phyloP scores from a whole-genome alignment of 2,797 vertebrate species.

The Mus spretus region DNA sequence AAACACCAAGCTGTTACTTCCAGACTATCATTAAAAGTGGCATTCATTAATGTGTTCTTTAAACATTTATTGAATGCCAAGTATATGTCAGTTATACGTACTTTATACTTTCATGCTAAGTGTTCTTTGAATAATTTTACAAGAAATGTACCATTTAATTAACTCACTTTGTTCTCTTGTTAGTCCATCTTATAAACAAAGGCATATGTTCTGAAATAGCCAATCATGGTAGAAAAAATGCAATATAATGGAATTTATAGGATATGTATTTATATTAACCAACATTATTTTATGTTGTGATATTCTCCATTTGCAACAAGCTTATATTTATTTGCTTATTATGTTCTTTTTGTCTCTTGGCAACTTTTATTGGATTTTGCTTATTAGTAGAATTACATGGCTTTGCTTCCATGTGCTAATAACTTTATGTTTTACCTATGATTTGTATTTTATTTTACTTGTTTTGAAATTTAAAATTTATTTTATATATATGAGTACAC shows the following conservation, averaged over 20 bases:
- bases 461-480: too few species aligned
- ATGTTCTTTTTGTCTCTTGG: slow-evolving; percentile 30
- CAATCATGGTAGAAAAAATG: slow-evolving; percentile 27
- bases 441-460: too few species aligned
- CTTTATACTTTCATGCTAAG: slow-evolving; percentile 13
- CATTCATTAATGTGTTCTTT: slow-evolving; percentile 51
- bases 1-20: slow-evolving; percentile 44
- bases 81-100: slow-evolving; percentile 43
- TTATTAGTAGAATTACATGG: slow-evolving; percentile 29
- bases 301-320: not conserved
- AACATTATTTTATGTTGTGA: slow-evolving; percentile 36
- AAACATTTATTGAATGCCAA: slow-evolving; percentile 57
- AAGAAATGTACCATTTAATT: slow-evolving; percentile 18
- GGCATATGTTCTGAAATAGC: not conserved
- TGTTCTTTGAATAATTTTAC: slow-evolving; percentile 54
- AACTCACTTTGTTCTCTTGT: slow-evolving; percentile 41
- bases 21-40: not conserved
- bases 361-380: not conserved
- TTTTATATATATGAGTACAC: too few species aligned
- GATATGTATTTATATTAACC: slow-evolving; percentile 31
- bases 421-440: slow-evolving; percentile 25
- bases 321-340: slow-evolving; percentile 20
- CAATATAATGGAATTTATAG: slow-evolving; percentile 44
- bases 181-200: slow-evolving; percentile 33
- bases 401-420: slow-evolving; percentile 37